Percentiles rank a stretch among this genome's conserved stretches.
Evolutionary conservation across 1,140 invertebrate genomes (phyloP).

Genomic region (Cydia strobilella): DNA sequence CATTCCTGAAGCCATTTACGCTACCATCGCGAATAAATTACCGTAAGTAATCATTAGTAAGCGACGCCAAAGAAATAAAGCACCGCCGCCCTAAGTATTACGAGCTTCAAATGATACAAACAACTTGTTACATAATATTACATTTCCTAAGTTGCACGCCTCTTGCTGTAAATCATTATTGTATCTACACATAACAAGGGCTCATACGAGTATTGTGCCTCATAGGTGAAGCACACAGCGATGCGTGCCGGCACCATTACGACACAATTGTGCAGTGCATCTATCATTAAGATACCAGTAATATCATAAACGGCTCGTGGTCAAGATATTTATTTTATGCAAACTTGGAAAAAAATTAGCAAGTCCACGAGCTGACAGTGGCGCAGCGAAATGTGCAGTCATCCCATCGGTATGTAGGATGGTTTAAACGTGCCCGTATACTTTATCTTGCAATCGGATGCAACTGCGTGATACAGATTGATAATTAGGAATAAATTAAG

Average conservation of each 20-base stretch:
- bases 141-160: not conserved
- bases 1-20: constrained; percentile 53
- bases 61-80: constrained; percentile 13
- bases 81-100: constrained; percentile 20
- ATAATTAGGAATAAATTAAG: constrained; percentile 30
- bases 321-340: constrained; percentile 40
- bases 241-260: not conserved
- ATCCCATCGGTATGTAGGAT: constrained; percentile 37
- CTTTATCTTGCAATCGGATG: constrained; percentile 38
- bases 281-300: constrained; percentile 4
- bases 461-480: constrained; percentile 46
- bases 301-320: constrained; percentile 28
- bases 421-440: constrained; percentile 36
- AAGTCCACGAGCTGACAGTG: constrained; percentile 53
- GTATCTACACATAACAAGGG: not conserved
- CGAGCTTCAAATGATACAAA: not conserved
- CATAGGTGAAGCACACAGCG: not conserved
- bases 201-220: not conserved
- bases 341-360: constrained; percentile 45
- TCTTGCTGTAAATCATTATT: not conserved
- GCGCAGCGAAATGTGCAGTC: constrained; percentile 46
- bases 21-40: constrained; percentile 44
- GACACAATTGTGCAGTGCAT: constrained; percentile 12
- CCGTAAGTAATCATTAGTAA: constrained; percentile 20
- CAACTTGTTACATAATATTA: constrained; percentile 24